phyloP scores from a whole-genome alignment of 2,797 vertebrate species.

The Taenioides sp. region DNA sequence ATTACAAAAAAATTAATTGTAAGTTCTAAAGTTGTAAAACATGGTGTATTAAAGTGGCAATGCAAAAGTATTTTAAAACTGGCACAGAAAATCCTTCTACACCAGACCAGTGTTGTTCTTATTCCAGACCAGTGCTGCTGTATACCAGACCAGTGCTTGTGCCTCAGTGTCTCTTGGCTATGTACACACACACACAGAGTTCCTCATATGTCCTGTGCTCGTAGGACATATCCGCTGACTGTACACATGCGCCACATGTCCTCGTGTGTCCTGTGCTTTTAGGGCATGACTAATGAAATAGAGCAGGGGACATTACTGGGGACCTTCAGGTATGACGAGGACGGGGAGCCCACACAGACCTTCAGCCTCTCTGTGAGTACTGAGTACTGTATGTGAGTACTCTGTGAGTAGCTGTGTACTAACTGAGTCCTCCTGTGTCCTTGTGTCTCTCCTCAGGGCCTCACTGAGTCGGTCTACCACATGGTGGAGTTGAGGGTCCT shows the following conservation, averaged over 20 bases:
- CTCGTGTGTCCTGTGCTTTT: background rate
- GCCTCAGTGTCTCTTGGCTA: too few relatives aligned
- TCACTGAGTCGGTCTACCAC: conserved; percentile 51
- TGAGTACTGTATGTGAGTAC: background rate
- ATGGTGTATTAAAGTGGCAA: too few relatives aligned
- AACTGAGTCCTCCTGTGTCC: background rate
- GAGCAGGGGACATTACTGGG: conserved; percentile 85
- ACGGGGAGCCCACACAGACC: conserved; percentile 86
- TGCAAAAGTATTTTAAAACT: too few relatives aligned
- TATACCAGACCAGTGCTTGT: too few relatives aligned
- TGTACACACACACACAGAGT: too few relatives aligned
- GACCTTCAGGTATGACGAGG: conserved; percentile 83
- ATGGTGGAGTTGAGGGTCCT: conserved; percentile 87
- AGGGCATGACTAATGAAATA: conserved; percentile 86
- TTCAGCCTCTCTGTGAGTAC: conserved; percentile 85
- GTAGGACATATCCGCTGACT: conserved; percentile 77
- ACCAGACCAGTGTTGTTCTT: too few relatives aligned
- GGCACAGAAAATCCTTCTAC: too few relatives aligned
- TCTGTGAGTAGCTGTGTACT: background rate
- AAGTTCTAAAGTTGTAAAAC: too few relatives aligned
- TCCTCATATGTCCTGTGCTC: background rate
- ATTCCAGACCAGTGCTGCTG: too few relatives aligned
- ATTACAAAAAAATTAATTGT: too few relatives aligned
- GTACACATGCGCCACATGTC: too few relatives aligned
- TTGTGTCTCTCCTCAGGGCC: conserved; percentile 63